These are phyloP conservation scores for Uloborus diversus DNA, from an alignment of 1,140 invertebrate genomes.

Conservation along the genomic window DNA sequence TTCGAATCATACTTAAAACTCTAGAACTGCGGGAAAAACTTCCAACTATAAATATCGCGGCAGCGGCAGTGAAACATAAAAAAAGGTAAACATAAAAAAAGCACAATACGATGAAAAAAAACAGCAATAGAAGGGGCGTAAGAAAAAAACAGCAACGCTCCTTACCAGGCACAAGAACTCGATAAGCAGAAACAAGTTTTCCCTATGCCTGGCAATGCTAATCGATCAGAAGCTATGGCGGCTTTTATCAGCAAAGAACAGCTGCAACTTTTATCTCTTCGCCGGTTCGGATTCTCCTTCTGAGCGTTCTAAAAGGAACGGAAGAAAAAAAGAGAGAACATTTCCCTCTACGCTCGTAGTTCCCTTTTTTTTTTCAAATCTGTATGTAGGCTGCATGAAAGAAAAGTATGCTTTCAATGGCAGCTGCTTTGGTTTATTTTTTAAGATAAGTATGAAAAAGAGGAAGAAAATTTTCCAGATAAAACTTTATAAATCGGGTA, in stretches of 20 bases:
- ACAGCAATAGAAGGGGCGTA: neutral
- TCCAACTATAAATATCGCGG: conserved; percentile 2
- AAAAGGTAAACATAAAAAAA: neutral
- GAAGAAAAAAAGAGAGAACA: neutral
- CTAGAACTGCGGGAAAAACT: no score
- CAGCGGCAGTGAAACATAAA: neutral
- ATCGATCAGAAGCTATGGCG: conserved; percentile 9
- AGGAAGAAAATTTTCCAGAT: no score
- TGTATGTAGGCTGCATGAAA: no score
- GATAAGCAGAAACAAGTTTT: conserved; percentile 12
- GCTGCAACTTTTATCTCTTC: conserved; percentile 40
- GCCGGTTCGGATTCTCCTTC: neutral
- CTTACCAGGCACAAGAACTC: conserved; percentile 21
- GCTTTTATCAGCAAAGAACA: conserved; percentile 12
- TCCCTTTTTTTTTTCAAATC: no score
- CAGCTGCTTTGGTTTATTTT: no score
- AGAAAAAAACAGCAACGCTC: conserved; percentile 9
- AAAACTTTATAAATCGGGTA: neutral
- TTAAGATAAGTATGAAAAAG: no score
- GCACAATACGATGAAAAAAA: neutral
- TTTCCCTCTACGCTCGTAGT: no score
- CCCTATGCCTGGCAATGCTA: neutral
- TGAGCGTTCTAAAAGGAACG: conserved; percentile 18
- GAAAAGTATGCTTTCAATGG: no score
- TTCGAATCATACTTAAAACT: no score